Percentiles rank a stretch among this genome's conserved stretches.
Evolutionary conservation across 2,797 vertebrate genomes (phyloP).

Genomic region (Rhinatrema bivittatum): DNA sequence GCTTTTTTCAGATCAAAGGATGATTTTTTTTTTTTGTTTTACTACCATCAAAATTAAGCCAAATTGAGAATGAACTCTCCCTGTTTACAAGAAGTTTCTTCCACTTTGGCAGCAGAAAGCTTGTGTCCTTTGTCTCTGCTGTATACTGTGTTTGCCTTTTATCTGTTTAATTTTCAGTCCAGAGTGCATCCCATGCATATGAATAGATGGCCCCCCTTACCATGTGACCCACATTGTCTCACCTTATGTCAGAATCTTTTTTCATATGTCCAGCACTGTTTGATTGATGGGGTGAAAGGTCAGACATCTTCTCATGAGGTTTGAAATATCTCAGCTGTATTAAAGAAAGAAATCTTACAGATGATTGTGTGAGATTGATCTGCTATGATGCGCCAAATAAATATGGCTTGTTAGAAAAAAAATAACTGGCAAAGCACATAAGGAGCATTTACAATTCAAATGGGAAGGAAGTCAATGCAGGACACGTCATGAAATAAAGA

Average conservation of each 20-base stretch:
- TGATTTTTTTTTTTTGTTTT: no score
- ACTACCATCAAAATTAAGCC: no score
- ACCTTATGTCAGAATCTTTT: conserved; percentile 56
- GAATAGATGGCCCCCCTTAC: conserved; percentile 14
- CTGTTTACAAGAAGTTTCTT: no score
- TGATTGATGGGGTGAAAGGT: conserved; percentile 78
- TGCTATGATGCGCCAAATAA: conserved; percentile 11
- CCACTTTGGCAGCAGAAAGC: no score
- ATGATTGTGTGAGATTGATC: conserved; percentile 28
- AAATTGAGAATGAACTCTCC: no score
- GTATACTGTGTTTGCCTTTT: not conserved
- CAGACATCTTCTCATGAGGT: conserved; percentile 56
- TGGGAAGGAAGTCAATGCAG: conserved; percentile 10
- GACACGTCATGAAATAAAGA: conserved; percentile 13
- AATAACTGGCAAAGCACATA: conserved; percentile 5
- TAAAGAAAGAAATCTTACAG: conserved; percentile 37
- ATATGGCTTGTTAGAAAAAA: conserved; percentile 3
- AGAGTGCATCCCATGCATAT: conserved; percentile 16
- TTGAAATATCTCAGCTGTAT: conserved; percentile 59
- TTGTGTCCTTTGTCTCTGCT: not conserved
- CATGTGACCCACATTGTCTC: conserved; percentile 15
- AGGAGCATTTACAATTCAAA: conserved; percentile 16
- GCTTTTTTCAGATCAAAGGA: no score
- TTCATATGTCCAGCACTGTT: conserved; percentile 67
- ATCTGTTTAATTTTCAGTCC: not conserved